Base-by-base conservation (phyloP, 2,113 vertebrate genomes). In the Podarcis raffonei region DNA sequence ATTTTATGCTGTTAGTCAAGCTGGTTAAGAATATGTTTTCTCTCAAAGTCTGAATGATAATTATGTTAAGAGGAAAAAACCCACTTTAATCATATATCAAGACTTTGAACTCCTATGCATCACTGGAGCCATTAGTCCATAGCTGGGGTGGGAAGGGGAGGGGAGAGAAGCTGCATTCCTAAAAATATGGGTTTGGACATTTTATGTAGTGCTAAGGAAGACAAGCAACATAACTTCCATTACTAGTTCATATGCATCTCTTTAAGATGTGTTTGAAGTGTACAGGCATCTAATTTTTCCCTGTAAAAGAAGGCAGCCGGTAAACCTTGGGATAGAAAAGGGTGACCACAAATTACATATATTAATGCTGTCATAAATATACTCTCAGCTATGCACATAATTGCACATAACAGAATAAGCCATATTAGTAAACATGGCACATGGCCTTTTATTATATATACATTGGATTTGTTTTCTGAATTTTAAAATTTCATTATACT, bases 361-460 rank as follows among this genome's bases (percentile, higher is more conserved):
- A 65, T 82, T 78, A 89, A 78, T 84, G 62, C 62, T 89, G 35
- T 78, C 42, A 68, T 84, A 87, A 53, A 22, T 91, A 88, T 13
- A 66, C 27, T 32, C 27, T 32, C 71, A 18, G 68, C 13, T 81
- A 35, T 86, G 82, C 84, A n/a, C 81, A 71, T 39, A 84, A 25
- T 6, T 86, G 82, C 84, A n/a, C 81, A 71, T 39, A 84, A 25
- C 6, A 0, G 16, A 83, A 2, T 72, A 76, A 88, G 42, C 78
- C 87, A 88, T 89, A 18, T 30, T 71, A 77, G 65, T 77, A 66
- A 48, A 86, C 81, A 71, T 88, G 84, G 69, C 91, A 80, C 1
- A 75, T 68, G 81, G 81, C 6, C 69, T 89, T 53, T 89, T 7
- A 6, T 88, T 91, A 95, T 94, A 89, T 92, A 90, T 92, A 81